Percentiles rank a stretch among this genome's conserved stretches.
phyloP scores from a whole-genome alignment of 2,113 vertebrate species.

The Bubo bubo region DNA sequence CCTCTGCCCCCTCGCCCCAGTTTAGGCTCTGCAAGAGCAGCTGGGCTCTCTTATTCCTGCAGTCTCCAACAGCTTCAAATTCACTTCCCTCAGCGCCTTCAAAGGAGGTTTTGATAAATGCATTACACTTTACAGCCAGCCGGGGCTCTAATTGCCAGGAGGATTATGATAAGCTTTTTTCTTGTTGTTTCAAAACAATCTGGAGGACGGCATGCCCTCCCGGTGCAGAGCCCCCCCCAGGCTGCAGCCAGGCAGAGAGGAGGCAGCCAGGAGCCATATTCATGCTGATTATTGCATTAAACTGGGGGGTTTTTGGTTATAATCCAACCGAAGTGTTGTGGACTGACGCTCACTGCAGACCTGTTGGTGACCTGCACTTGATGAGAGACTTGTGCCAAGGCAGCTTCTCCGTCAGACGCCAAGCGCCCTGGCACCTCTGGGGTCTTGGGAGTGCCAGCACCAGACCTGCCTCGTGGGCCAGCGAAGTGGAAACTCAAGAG shows the following conservation, averaged over 20 bases:
- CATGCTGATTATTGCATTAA: neutral
- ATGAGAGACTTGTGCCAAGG: neutral
- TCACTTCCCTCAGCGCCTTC: conserved; percentile 55
- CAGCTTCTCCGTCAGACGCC: neutral
- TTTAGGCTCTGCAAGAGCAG: neutral
- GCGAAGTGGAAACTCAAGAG: conserved; percentile 54
- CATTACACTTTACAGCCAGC: conserved; percentile 49
- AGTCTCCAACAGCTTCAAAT: conserved; percentile 50
- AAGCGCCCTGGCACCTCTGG: neutral
- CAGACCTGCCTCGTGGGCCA: neutral
- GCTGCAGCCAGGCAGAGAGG: neutral
- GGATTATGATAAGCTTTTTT: conserved; percentile 64
- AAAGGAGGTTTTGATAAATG: conserved; percentile 67
- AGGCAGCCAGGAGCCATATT: neutral
- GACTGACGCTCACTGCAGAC: neutral
- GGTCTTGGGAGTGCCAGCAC: neutral
- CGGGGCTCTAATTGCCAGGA: conserved; percentile 62
- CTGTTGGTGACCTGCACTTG: neutral
- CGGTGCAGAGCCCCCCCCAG: neutral
- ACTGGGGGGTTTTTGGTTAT: neutral
- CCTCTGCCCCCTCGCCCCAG: neutral
- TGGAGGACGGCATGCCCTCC: conserved; percentile 9
- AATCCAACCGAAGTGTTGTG: neutral
- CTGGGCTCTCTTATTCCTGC: conserved; percentile 34
- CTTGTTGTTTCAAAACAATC: conserved; percentile 61